Evolutionary conservation across 2,797 vertebrate genomes (phyloP).

Genomic region (Menidia menidia): DNA sequence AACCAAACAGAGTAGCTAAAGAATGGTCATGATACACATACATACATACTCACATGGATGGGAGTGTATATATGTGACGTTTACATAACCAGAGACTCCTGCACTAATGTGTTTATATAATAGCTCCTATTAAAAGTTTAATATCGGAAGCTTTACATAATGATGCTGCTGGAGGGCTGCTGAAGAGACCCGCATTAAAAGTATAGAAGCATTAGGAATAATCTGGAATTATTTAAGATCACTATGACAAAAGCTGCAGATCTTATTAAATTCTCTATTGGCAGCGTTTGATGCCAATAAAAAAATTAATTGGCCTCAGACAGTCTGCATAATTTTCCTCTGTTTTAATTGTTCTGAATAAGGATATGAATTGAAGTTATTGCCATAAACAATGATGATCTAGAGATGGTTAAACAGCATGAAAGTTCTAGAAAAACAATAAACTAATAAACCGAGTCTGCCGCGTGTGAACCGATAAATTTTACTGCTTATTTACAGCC

Average conservation of each 20-base stretch:
- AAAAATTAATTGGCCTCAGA: conserved; percentile 24
- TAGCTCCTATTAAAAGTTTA: conserved; percentile 42
- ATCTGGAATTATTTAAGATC: conserved; percentile 32
- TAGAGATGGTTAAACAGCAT: not conserved
- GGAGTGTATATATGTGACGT: conserved; percentile 23
- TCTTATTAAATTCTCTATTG: conserved; percentile 18
- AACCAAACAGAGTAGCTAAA: conserved; percentile 38
- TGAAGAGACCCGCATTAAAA: conserved; percentile 26
- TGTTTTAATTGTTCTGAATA: not conserved
- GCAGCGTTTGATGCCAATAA: not conserved
- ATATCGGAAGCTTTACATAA: conserved; percentile 53
- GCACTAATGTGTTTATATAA: conserved; percentile 62
- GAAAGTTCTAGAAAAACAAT: not conserved
- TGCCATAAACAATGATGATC: not conserved
- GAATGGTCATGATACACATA: conserved; percentile 12
- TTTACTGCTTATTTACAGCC: conserved; percentile 14
- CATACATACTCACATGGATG: not conserved
- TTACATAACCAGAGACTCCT: conserved; percentile 60
- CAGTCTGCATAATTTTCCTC: not conserved
- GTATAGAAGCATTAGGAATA: conserved; percentile 5
- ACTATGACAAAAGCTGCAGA: conserved; percentile 27
- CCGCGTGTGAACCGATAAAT: not conserved
- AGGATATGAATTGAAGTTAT: not conserved
- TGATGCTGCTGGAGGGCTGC: conserved; percentile 30
- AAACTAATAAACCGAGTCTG: conserved; percentile 9